Evolutionary conservation across 2,113 vertebrate genomes (phyloP), one percentile per base, ranked within the genome.

Genomic region (Calcarius ornatus): DNA sequence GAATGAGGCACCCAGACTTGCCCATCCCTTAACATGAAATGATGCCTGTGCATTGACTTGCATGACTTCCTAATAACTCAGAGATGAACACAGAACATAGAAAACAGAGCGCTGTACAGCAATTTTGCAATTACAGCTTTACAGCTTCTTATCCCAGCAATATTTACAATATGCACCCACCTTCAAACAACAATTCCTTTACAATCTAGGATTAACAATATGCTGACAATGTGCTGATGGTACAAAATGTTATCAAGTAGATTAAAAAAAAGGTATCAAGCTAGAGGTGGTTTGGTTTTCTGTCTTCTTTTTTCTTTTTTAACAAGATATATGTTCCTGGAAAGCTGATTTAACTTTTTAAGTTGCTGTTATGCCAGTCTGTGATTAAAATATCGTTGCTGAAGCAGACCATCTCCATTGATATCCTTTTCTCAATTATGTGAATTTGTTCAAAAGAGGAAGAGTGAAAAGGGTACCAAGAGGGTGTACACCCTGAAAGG

Each of bases 11-110:
- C 7, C 3, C 8, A 37, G 18, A 35, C 8, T 16, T 21, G 9
- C 3, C 33, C 37, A 7, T 25, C 54, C 42, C 61, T 88, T 8
- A 66, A n/a, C 15, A 14, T 8, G 42, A 73, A 60, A 13, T 4
- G 2, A 33, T 30, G 31, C 19, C 28, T 27, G 8, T 43, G 20
- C 38, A 19, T 30, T 66, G 56, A 15, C 42, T 71, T 35, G 13
- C 4, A 16, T 13, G 24, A 17, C 48, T 72, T 86, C 35, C 63
- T 42, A 77, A 35, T 43, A 48, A 59, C 35, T 31, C 82, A 45
- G n/a, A 65, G 31, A n/a, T 5, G 2, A 53, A 22, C 0, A 2
- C 2, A 1, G 40, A 64, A 64, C 47, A 33, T 4, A 56, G 37
- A 45, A 83, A 25, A 18, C 30, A 65, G 23, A 73, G 8, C 40